Conservation (phyloP, 1,140 invertebrate species). For the Chlorops oryzae region DNA sequence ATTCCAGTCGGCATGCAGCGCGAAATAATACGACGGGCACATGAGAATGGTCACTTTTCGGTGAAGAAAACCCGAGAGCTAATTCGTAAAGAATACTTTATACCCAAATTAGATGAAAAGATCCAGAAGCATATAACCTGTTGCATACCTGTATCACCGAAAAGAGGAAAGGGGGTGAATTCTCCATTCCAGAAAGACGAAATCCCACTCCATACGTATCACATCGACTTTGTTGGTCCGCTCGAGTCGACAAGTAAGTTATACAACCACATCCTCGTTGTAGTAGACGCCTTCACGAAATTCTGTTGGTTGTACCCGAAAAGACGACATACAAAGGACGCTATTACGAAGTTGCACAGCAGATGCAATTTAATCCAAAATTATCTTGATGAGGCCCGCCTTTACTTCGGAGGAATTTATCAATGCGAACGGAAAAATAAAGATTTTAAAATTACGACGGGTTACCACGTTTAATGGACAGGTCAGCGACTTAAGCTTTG, state of each 20-base stretch:
- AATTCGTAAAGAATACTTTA: constrained; percentile 43
- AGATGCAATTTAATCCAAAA: too few species aligned
- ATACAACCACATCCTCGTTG: constrained; percentile 32
- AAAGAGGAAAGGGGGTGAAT: constrained; percentile 41
- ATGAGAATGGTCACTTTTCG: constrained; percentile 43
- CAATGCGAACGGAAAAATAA: too few species aligned
- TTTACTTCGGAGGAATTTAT: too few species aligned
- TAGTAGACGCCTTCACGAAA: constrained; percentile 30
- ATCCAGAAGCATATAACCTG: constrained; percentile 30
- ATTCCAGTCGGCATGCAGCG: constrained; percentile 29
- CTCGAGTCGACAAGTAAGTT: constrained; percentile 26
- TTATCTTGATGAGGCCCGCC: too few species aligned
- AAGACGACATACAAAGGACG: constrained; percentile 32
- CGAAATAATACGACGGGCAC: constrained; percentile 33
- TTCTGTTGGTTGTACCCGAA: constrained; percentile 36
- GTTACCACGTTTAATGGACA: too few species aligned
- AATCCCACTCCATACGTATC: constrained; percentile 23
- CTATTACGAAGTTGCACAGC: too few species aligned
- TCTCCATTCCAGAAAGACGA: constrained; percentile 32
- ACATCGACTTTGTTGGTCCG: constrained; percentile 22
- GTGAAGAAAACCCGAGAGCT: constrained; percentile 41
- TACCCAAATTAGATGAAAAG: constrained; percentile 36
- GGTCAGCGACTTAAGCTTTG: too few species aligned
- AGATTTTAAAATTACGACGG: too few species aligned
- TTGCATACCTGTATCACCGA: constrained; percentile 29